Evolutionary conservation across 2,113 vertebrate genomes (phyloP), one percentile per base, ranked within the genome.

Genomic region (Syngnathus typhle): DNA sequence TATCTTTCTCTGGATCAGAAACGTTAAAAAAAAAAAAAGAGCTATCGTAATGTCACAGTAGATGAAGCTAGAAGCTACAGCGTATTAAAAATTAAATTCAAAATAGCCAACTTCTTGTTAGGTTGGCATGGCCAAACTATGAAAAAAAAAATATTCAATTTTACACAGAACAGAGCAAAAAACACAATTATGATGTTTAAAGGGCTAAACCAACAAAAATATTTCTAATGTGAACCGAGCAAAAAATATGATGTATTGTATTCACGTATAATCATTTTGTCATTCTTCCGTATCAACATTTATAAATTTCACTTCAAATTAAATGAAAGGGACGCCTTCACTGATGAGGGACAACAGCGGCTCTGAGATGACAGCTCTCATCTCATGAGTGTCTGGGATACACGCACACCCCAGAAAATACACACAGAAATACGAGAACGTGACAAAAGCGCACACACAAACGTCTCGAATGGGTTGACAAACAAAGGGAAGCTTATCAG

Each of bases 401-500:
- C 13, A 67, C 1, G 19, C 62, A 69, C 59, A 55, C 38, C 47
- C 41, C 0, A 64, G 19, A 63, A 60, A 63, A 68, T 7, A 61
- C 44, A 65, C 61, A 46, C 68, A 65, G 46, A 66, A 64, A 68
- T 41, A 36, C 67, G 72, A 75, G 55, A 62, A 19, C 54, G 49
- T 43, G 38, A 21, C 39, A 27, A 36, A 21, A 15, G 37, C 10
- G n/a, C 23, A 60, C 58, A 46, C 62, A 1, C 41, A 43, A 2
- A 11, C 41, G 67, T 64, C 75, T 72, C 71, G 66, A 65, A 70
- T 62, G 68, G 11, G 61, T 32, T 67, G 75, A 81, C 41, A 80
- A 76, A 83, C 81, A 83, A 78, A 82, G 39, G 61, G 65, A 76
- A 76, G 77, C 77, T 85, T 85, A 87, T 79, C 75, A 78, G 70